These are phyloP conservation scores for Rattus rattus DNA, from an alignment of 2,113 vertebrate genomes.

Conservation along the genomic window DNA sequence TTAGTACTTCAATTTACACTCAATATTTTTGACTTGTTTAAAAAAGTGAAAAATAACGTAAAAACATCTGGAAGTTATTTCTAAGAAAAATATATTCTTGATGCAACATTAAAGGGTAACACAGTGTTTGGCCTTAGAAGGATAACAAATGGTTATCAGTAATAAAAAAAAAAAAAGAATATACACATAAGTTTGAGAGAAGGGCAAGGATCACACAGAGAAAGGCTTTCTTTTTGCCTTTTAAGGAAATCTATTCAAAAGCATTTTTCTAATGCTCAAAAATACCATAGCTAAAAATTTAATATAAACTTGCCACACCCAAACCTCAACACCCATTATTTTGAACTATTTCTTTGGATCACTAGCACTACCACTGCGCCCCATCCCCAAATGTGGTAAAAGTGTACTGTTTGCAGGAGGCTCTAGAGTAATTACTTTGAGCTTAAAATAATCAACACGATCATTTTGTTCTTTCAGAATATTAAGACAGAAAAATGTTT, in stretches of 20 bases:
- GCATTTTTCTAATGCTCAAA: conserved; percentile 61
- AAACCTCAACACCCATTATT: conserved; percentile 53
- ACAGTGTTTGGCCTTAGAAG: conserved; percentile 38
- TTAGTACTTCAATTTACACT: conserved; percentile 20
- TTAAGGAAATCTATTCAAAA: conserved; percentile 56
- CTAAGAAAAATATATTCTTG: conserved; percentile 55
- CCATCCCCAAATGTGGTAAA: background rate
- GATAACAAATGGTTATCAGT: conserved; percentile 51
- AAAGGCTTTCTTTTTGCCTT: conserved; percentile 48
- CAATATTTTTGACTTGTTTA: conserved; percentile 47
- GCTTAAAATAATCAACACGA: background rate
- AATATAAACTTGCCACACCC: conserved; percentile 39
- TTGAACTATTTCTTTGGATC: conserved; percentile 28
- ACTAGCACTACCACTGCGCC: background rate
- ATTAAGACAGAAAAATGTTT: conserved; percentile 36
- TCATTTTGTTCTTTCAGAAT: conserved; percentile 43
- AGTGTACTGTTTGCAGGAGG: conserved; percentile 4
- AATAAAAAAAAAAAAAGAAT: conserved; percentile 35
- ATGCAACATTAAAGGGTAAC: conserved; percentile 34
- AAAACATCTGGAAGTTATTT: conserved; percentile 39
- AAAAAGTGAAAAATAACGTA: conserved; percentile 6
- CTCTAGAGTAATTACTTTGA: background rate
- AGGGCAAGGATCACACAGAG: conserved; percentile 45
- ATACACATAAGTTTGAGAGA: conserved; percentile 31
- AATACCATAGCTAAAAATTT: conserved; percentile 45